Evolutionary conservation across 2,888 invertebrate genomes (phyloP).

Genomic region (Branchellion lobata): DNA sequence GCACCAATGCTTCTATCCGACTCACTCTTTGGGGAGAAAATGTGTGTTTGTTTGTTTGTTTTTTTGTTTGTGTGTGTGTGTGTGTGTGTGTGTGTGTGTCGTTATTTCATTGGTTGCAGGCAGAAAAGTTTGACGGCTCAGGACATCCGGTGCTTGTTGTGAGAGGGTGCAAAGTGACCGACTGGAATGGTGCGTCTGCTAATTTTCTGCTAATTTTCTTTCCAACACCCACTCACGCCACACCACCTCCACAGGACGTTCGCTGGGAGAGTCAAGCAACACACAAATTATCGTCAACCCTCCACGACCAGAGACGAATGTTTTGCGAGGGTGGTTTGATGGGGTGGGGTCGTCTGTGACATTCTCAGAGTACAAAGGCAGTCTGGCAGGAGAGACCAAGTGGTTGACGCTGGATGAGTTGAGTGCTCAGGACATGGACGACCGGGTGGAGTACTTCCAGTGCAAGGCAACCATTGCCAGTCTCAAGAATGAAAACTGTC

Average conservation of each 20-base stretch:
- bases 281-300: conserved; percentile 76
- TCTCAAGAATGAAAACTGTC: conserved; percentile 77
- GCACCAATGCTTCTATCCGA: conserved; percentile 74
- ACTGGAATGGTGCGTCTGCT: conserved; percentile 69
- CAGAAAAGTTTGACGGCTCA: conserved; percentile 78
- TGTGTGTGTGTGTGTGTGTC: background rate
- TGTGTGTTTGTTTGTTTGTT: conserved; percentile 54
- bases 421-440: conserved; percentile 69
- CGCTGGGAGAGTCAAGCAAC: conserved; percentile 59
- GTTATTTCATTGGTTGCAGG: no score
- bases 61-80: background rate
- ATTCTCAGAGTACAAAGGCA: conserved; percentile 56
- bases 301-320: conserved; percentile 81
- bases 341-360: conserved; percentile 64
- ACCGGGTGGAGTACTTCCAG: conserved; percentile 80
- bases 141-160: conserved; percentile 79
- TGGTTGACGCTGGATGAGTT: conserved; percentile 79
- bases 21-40: conserved; percentile 86
- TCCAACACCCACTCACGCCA: background rate
- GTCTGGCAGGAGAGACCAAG: conserved; percentile 47
- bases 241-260: conserved; percentile 56
- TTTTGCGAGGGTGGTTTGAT: conserved; percentile 87
- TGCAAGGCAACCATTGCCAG: conserved; percentile 77
- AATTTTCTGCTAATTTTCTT: background rate
- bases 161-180: conserved; percentile 80